Evolutionary conservation across 37 sponge, comb jelly and placozoan genomes (phyloP).

Genomic region (Haliclona indistincta): DNA sequence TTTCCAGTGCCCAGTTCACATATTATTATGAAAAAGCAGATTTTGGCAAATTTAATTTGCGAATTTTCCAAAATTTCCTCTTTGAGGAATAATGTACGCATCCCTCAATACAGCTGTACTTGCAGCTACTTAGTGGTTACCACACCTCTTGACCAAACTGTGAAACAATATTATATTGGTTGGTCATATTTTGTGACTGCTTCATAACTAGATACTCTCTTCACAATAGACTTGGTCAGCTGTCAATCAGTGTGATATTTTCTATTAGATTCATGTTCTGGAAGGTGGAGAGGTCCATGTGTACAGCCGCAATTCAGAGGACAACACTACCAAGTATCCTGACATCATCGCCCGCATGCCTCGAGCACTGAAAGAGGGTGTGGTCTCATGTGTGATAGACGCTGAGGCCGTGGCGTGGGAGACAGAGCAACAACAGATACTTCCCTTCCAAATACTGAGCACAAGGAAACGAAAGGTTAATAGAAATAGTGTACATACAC

Average conservation of each 20-base stretch:
- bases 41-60: no score
- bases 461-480: constrained; percentile 89
- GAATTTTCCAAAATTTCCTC: no score
- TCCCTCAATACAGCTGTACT: background rate
- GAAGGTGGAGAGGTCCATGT: constrained; percentile 65
- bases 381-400: constrained; percentile 89
- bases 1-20: no score
- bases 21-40: no score
- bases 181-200: background rate
- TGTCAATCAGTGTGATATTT: background rate
- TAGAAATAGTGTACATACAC: background rate
- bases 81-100: no score
- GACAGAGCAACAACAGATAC: constrained; percentile 84
- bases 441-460: constrained; percentile 96
- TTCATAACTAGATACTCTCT: background rate
- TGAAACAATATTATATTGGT: background rate
- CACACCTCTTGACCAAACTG: background rate
- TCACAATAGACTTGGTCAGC: background rate
- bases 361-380: constrained; percentile 56
- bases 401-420: constrained; percentile 98
- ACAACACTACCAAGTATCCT: constrained; percentile 96
- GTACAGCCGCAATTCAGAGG: constrained; percentile 93
- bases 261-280: constrained; percentile 77
- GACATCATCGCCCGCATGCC: constrained; percentile 94
- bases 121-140: background rate